Percentiles rank a stretch among this genome's conserved stretches.
Conservation (phyloP, 1,140 invertebrate genomes). For the Leptestheria dahalacensis region DNA sequence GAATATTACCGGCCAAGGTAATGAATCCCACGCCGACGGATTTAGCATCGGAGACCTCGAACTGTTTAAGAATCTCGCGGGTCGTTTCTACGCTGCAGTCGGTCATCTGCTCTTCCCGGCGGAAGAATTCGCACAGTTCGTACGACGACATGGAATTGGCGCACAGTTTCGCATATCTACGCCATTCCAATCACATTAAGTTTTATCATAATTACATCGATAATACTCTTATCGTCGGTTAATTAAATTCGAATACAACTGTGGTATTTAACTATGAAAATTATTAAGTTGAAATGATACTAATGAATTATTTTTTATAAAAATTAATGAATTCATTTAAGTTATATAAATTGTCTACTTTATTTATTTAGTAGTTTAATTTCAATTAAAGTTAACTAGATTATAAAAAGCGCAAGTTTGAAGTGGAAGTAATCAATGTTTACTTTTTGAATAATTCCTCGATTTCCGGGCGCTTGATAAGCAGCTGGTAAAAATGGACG, state of each 20-base stretch:
- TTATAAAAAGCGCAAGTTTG: not conserved
- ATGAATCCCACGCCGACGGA: not conserved
- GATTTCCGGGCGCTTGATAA: constrained; percentile 35
- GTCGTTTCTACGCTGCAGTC: constrained; percentile 23
- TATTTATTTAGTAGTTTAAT: not conserved
- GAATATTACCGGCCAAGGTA: not conserved
- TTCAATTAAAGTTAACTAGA: not conserved
- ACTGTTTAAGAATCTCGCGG: constrained; percentile 16
- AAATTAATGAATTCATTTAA: no score
- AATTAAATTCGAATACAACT: no score
- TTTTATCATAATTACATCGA: no score
- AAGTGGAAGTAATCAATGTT: not conserved
- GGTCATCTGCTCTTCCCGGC: constrained; percentile 23
- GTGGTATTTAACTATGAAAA: no score
- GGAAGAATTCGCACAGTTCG: constrained; percentile 22
- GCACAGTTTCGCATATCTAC: no score
- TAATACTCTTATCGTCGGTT: no score
- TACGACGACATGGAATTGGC: constrained; percentile 18
- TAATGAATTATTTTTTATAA: no score
- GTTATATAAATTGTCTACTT: no score
- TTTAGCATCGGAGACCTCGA: not conserved
- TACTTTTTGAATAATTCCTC: constrained; percentile 37
- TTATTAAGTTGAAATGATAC: no score
- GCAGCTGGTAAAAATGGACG: constrained; percentile 35
- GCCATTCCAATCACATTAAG: no score